Evolutionary conservation across 2,888 invertebrate genomes (phyloP).

Genomic region (Calameuta filiformis): DNA sequence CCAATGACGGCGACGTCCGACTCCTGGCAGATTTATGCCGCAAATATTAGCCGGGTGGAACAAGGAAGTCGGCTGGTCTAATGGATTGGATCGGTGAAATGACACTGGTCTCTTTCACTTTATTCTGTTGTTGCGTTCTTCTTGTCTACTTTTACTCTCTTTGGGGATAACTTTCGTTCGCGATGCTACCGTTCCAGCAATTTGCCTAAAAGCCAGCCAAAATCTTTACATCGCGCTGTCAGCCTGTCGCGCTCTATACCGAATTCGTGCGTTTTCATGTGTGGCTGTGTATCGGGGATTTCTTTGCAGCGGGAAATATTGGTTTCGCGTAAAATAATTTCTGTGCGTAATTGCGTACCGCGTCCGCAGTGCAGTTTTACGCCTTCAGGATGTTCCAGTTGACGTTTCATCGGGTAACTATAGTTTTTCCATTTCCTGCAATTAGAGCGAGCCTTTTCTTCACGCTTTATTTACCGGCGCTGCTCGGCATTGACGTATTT

Average conservation of each 20-base stretch:
- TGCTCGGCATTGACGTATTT: neutral
- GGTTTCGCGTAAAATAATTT: neutral
- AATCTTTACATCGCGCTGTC: neutral
- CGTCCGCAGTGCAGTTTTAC: neutral
- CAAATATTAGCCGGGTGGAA: conserved; percentile 49
- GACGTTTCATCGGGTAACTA: neutral
- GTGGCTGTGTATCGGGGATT: neutral
- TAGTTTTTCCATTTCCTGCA: neutral
- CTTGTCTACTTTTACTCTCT: conserved; percentile 28
- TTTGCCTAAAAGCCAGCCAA: conserved; percentile 36
- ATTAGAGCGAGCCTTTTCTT: neutral
- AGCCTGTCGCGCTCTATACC: neutral
- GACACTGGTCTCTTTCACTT: neutral
- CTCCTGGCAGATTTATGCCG: conserved; percentile 42
- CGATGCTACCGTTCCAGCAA: conserved; percentile 22
- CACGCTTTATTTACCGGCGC: neutral
- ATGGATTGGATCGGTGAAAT: conserved; percentile 45
- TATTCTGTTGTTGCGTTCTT: conserved; percentile 12
- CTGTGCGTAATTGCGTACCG: neutral
- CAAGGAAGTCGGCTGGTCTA: conserved; percentile 27
- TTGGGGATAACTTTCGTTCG: conserved; percentile 19
- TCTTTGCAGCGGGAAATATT: neutral
- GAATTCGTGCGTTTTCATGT: neutral
- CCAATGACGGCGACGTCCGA: neutral
- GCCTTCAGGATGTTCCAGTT: neutral